Evolutionary conservation across 2,113 vertebrate species (phyloP), one percentile per base, ranked within the genome.

Genomic region (Peromyscus leucopus): DNA sequence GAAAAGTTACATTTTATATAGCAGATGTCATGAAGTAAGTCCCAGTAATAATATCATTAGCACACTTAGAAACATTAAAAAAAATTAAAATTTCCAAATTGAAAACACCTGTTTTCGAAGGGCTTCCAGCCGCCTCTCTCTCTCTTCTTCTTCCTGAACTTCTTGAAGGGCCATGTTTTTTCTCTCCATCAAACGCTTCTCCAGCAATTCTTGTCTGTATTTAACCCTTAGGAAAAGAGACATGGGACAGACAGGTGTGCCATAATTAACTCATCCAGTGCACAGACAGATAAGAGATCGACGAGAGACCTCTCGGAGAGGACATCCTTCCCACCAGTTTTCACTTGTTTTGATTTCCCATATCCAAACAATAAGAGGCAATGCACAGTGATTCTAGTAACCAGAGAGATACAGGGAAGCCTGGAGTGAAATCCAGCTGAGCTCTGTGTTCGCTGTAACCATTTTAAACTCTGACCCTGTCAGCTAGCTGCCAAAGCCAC

Each of bases 61-160:
- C 79, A 42, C 78, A 78, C 75, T 92, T 85, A 93, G 57, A 74
- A 71, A 79, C 42, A 5, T 91, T 51, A 36, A 39, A 31, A 67
- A 67, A 46, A 21, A 76, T 39, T 51, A 74, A 95, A 95, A 69
- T 26, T 48, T n/a, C 0, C 86, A 48, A 55, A 71, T 42, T 67
- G 95, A 94, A 94, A 63, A 39, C 97, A 99, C 99, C 99, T 99
- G 99, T 82, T 98, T 99, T 42, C 99, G 98, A 12, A 99, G 99
- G 26, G 97, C 98, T 83, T 99, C 99, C 6, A 99, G 99, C 51
- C 98, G 97, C 89, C 97, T 98, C 96, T 98, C 96, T 95, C 92
- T 98, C 42, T 99, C 98, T 92, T 98, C 95, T 63, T 99, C 97
- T 76, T 98, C 98, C 51, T 96, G 98, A 0, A 97, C 99, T 92